Conservation (phyloP, 2,113 vertebrate species). For the Mobula hypostoma region DNA sequence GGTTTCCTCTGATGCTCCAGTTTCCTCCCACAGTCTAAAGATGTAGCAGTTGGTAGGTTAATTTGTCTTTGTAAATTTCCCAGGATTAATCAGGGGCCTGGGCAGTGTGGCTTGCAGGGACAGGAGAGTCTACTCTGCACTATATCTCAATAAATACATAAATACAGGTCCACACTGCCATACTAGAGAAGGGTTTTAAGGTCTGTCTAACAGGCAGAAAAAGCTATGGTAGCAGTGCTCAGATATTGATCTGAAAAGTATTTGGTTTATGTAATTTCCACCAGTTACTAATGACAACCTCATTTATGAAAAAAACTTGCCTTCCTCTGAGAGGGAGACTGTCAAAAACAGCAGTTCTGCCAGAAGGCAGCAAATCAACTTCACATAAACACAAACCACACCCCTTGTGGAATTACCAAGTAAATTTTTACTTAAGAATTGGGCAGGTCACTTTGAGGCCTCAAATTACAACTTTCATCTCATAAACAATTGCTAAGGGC, state of each 20-base stretch:
- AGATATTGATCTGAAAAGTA: background rate
- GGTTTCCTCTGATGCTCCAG: too few species aligned
- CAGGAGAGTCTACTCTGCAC: too few species aligned
- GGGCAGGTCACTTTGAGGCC: background rate
- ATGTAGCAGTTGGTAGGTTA: too few species aligned
- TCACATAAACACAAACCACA: background rate
- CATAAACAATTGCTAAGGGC: background rate
- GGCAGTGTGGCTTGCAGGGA: too few species aligned
- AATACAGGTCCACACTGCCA: too few species aligned
- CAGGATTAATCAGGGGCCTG: too few species aligned
- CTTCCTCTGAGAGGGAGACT: too few species aligned
- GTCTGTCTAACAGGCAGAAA: background rate
- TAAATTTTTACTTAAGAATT: background rate
- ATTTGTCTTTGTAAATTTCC: too few species aligned
- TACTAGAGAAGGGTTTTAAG: background rate
- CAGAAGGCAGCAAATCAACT: background rate
- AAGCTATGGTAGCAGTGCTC: background rate
- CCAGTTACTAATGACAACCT: background rate
- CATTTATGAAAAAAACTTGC: too few species aligned
- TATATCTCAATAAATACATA: too few species aligned
- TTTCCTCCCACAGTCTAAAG: too few species aligned
- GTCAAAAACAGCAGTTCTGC: too few species aligned
- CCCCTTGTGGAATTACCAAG: background rate
- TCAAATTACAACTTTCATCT: background rate
- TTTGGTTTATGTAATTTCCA: background rate